These are phyloP conservation scores for Druon quercuslanigerum DNA, from an alignment of 1,140 invertebrate species.

Conservation along the genomic window DNA sequence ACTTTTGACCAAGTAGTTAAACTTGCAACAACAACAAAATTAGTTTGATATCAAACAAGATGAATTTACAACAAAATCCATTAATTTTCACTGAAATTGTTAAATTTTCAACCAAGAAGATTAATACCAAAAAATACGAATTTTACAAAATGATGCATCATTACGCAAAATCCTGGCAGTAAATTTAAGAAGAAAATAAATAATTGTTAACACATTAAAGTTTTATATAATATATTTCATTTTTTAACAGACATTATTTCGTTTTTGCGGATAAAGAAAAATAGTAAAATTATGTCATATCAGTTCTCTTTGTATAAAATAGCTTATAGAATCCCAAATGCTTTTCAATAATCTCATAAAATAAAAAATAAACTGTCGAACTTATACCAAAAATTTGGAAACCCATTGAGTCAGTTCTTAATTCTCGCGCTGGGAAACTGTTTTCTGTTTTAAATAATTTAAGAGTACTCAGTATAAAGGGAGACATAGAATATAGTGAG, in stretches of 20 bases:
- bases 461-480: background rate
- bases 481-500: background rate
- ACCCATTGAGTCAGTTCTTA: background rate
- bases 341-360: background rate
- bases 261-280: background rate
- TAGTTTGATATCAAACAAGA: too few species aligned
- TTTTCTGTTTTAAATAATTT: background rate
- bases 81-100: too few species aligned
- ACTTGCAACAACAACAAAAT: too few species aligned
- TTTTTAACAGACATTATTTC: background rate
- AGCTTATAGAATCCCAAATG: background rate
- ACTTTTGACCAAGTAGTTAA: too few species aligned
- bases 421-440: background rate
- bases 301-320: conserved; percentile 5
- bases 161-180: too few species aligned
- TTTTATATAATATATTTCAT: conserved; percentile 17
- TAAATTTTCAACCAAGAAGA: too few species aligned
- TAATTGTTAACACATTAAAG: background rate
- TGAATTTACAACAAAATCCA: too few species aligned
- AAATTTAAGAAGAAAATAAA: too few species aligned
- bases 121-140: too few species aligned
- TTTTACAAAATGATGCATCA: too few species aligned
- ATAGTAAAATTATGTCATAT: background rate
- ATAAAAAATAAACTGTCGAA: background rate
- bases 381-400: background rate